Evolutionary conservation across 2,888 invertebrate genomes (phyloP).

Genomic region (Sinohyriopsis cumingii): DNA sequence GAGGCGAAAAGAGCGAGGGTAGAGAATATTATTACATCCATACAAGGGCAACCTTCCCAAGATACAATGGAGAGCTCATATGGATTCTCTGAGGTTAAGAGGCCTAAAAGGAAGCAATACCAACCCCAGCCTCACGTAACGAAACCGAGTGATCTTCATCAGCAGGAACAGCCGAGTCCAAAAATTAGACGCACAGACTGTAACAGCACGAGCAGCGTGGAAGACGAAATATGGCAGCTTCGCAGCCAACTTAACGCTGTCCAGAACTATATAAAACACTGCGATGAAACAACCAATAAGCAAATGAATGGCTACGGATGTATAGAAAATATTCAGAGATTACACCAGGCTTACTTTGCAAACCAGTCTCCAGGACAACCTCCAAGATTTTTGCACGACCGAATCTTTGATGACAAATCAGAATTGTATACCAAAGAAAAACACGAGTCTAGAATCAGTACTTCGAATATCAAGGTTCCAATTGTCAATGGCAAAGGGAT

Average conservation of each 20-base stretch:
- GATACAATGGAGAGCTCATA: constrained; percentile 31
- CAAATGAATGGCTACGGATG: constrained; percentile 31
- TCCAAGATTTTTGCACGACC: too few species aligned
- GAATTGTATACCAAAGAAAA: neutral
- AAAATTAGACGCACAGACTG: constrained; percentile 60
- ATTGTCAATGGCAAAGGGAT: neutral
- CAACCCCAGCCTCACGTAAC: constrained; percentile 89
- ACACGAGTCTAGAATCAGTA: constrained; percentile 2
- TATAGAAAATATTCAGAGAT: constrained; percentile 37
- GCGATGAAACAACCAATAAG: constrained; percentile 67
- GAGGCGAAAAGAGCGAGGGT: constrained; percentile 91
- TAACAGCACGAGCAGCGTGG: constrained; percentile 76
- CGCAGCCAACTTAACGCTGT: constrained; percentile 92
- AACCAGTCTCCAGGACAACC: constrained; percentile 17
- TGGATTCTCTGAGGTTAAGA: constrained; percentile 44
- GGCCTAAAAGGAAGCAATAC: constrained; percentile 89
- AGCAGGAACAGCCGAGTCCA: constrained; percentile 74
- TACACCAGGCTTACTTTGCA: constrained; percentile 36
- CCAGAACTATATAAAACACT: constrained; percentile 91
- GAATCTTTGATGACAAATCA: neutral
- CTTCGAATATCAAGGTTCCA: neutral
- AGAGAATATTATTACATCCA: constrained; percentile 94
- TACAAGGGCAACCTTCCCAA: constrained; percentile 77
- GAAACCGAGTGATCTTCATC: constrained; percentile 33
- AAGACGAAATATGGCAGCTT: constrained; percentile 88